These are phyloP conservation scores for Griposia aprilina DNA, from an alignment of 2,888 invertebrate species.

Conservation along the genomic window DNA sequence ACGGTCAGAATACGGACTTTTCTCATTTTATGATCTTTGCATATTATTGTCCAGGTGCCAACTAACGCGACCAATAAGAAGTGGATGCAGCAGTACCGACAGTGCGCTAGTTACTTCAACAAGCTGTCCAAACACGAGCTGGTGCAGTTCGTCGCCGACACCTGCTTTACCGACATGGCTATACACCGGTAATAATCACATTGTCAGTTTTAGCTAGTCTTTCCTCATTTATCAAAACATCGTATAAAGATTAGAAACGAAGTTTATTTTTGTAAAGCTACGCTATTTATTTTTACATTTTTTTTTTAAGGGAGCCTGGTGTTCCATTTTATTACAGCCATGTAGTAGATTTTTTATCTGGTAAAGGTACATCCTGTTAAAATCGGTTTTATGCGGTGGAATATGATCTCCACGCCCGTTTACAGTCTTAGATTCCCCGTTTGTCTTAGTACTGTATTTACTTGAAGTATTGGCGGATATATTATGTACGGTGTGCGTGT, in stretches of 20 bases:
- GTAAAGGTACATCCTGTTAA: background rate
- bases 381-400: too few species aligned
- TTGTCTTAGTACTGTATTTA: background rate
- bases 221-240: background rate
- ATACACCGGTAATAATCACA: constrained; percentile 75
- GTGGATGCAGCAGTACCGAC: constrained; percentile 90
- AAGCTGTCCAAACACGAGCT: constrained; percentile 85
- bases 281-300: background rate
- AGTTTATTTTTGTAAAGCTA: background rate
- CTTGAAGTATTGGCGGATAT: background rate
- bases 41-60: constrained; percentile 66
- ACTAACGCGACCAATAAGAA: constrained; percentile 81
- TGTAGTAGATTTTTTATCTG: background rate
- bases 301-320: background rate
- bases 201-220: background rate
- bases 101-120: constrained; percentile 88
- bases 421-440: background rate
- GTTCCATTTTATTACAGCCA: background rate
- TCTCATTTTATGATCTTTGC: background rate
- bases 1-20: background rate
- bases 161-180: constrained; percentile 83
- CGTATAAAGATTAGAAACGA: background rate
- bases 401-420: background rate
- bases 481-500: too few species aligned
- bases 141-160: constrained; percentile 79